A percentile compares a stretch with the other conserved stretches of the same genome.
Evolutionary conservation across 2,113 vertebrate species (phyloP).

Genomic region (Hippocampus comes): DNA sequence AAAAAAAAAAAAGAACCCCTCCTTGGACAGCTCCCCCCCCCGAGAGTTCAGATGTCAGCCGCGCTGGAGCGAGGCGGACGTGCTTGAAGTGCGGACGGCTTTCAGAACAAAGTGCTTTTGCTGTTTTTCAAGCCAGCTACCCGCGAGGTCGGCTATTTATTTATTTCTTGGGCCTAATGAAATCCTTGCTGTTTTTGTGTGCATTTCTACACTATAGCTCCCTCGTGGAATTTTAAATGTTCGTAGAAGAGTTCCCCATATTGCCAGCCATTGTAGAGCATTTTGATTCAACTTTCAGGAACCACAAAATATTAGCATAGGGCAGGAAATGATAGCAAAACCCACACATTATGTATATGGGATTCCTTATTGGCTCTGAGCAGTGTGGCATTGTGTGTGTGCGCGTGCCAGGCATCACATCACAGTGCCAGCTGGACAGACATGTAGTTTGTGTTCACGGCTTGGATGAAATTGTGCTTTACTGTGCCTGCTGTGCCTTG

Average conservation of each 20-base stretch:
- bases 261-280: no score
- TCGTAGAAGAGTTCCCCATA: neutral
- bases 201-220: neutral
- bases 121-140: neutral
- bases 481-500: conserved; percentile 22
- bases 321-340: no score
- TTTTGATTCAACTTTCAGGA: no score
- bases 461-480: neutral
- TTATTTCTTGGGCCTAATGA: neutral
- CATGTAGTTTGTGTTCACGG: conserved; percentile 1
- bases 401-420: conserved; percentile 35
- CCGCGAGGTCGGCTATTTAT: neutral
- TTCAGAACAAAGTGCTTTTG: neutral
- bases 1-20: neutral
- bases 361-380: neutral
- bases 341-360: no score
- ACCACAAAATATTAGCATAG: no score
- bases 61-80: neutral
- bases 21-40: neutral
- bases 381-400: neutral
- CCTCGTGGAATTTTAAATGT: neutral
- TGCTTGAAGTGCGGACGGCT: conserved; percentile 1
- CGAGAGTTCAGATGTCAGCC: conserved; percentile 6
- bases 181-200: neutral
- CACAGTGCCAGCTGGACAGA: conserved; percentile 46